Evolutionary conservation across 2,888 invertebrate species (phyloP).

Genomic region (Pristionchus mayeri): DNA sequence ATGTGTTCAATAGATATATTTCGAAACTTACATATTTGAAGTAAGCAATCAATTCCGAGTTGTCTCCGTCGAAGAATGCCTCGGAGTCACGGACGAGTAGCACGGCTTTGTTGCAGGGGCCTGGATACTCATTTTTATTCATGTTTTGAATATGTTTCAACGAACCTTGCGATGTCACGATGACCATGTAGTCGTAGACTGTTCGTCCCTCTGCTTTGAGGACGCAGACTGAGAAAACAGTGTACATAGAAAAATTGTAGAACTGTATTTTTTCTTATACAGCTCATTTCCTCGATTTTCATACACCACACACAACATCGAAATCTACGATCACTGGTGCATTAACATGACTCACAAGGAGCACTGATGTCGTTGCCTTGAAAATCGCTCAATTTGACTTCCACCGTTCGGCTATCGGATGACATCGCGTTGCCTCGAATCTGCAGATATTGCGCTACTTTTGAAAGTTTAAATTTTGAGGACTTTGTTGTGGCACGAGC

Average conservation of each 20-base stretch:
- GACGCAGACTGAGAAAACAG: slow-evolving; percentile 50
- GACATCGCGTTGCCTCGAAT: slow-evolving; percentile 59
- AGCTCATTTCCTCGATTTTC: no score
- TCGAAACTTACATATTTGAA: slow-evolving; percentile 58
- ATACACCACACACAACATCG: no score
- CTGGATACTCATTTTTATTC: slow-evolving; percentile 37
- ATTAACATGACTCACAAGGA: slow-evolving; percentile 60
- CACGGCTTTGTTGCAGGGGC: slow-evolving; percentile 61
- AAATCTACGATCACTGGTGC: no score
- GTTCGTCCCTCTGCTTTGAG: slow-evolving; percentile 47
- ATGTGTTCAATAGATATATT: neutral
- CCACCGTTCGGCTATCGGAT: slow-evolving; percentile 55
- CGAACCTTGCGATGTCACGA: slow-evolving; percentile 14
- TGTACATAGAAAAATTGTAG: neutral
- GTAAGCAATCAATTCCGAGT: slow-evolving; percentile 58
- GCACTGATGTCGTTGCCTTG: slow-evolving; percentile 58
- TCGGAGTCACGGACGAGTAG: slow-evolving; percentile 62
- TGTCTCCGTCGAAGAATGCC: slow-evolving; percentile 61
- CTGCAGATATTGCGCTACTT: slow-evolving; percentile 49
- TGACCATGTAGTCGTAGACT: slow-evolving; percentile 55
- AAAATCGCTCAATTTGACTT: slow-evolving; percentile 55
- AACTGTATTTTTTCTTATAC: no score
- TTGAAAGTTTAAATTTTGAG: no score
- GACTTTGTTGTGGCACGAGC: no score
- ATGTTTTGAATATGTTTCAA: neutral